Percentiles rank a stretch among this genome's conserved stretches.
Evolutionary conservation across 2,888 invertebrate species (phyloP).

Genomic region (Drosophila monieri): DNA sequence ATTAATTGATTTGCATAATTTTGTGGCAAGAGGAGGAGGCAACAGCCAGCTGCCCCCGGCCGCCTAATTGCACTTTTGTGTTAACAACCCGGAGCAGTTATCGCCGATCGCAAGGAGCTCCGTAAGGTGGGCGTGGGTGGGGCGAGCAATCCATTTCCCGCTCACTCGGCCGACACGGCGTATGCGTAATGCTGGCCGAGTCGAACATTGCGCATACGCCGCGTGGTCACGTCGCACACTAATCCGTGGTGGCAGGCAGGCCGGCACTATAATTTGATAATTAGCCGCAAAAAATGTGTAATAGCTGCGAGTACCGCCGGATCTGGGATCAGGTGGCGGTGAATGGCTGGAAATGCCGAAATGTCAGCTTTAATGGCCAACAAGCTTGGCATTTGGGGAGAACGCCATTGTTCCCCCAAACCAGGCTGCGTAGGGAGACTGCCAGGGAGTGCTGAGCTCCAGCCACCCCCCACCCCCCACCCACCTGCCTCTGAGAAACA

Average conservation of each 20-base stretch:
- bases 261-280: constrained; percentile 66
- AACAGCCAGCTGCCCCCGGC: constrained; percentile 34
- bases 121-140: constrained; percentile 28
- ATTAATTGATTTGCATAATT: constrained; percentile 34
- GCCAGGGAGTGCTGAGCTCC: neutral
- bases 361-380: constrained; percentile 7
- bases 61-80: constrained; percentile 80
- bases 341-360: constrained; percentile 22
- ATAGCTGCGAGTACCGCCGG: constrained; percentile 22
- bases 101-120: constrained; percentile 40
- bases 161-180: constrained; percentile 36
- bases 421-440: neutral
- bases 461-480: no score
- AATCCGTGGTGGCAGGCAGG: constrained; percentile 59
- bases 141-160: constrained; percentile 1
- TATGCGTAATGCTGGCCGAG: constrained; percentile 62
- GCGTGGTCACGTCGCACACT: constrained; percentile 51
- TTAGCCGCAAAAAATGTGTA: constrained; percentile 59
- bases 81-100: constrained; percentile 71
- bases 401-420: neutral
- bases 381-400: neutral
- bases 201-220: constrained; percentile 68
- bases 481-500: constrained; percentile 4
- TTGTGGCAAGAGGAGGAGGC: constrained; percentile 31
- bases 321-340: constrained; percentile 20